Evolutionary conservation across 2,888 invertebrate species (phyloP).

Genomic region (Priapulus caudatus): DNA sequence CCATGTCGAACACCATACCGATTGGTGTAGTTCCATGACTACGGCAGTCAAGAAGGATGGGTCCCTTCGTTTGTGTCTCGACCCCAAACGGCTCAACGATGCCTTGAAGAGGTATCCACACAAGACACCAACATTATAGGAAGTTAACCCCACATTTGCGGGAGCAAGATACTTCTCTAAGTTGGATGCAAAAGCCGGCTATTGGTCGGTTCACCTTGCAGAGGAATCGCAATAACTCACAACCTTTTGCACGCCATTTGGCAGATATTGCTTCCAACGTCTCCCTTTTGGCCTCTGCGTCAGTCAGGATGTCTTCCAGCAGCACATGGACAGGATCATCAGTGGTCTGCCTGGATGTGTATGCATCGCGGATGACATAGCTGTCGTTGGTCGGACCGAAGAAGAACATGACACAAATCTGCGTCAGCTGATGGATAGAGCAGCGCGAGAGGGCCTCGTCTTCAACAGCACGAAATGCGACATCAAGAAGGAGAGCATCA

Average conservation of each 20-base stretch:
- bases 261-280: conserved; percentile 14
- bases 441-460: conserved; percentile 12
- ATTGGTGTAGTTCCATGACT: no score
- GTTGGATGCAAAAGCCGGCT: no score
- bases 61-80: no score
- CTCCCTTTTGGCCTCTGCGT: conserved; percentile 17
- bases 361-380: conserved; percentile 14
- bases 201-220: no score
- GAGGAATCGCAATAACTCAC: conserved; percentile 18
- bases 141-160: no score
- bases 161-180: no score
- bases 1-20: no score
- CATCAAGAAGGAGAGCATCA: background rate
- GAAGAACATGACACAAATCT: conserved; percentile 16
- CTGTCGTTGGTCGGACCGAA: conserved; percentile 4
- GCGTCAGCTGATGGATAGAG: conserved; percentile 9
- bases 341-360: conserved; percentile 13
- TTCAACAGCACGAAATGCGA: conserved; percentile 15
- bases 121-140: no score
- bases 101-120: no score
- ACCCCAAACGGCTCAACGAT: no score
- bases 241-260: conserved; percentile 17
- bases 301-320: conserved; percentile 18
- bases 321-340: conserved; percentile 14
- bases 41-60: no score